Base-by-base conservation (phyloP, 64 coral and sea anemone species). In the Trachythela sp. region DNA sequence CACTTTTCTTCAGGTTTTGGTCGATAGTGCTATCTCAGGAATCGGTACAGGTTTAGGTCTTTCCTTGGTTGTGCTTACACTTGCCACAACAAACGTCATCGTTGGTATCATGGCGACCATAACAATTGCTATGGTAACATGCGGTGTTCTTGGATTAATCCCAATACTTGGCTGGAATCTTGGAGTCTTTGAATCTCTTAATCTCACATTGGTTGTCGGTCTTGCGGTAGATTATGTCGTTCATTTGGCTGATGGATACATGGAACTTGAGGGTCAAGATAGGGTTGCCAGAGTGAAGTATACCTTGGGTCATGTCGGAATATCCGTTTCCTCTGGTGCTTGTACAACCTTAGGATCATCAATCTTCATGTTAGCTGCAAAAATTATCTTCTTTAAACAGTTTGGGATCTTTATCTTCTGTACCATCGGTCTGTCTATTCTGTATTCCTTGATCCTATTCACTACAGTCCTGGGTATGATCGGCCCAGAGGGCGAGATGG, bases 321-420 rank as follows among this genome's bases (percentile, higher is more conserved):
- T 80, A 9, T 80, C 75, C 26, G 75, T 80, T 18, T 39, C 34
- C 20, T 80, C 75, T 36, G 75, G 75, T 29, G 75, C 75, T 38
- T 80, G 75, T 80, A 80, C 75, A 10, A 80, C 75, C 30, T 29
- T 80, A 9, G 75, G 75, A 39, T 35, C 75, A n/a, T 80, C 75
- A 3, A 39, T 80, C 11, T 80, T 80, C 38, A 35, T 80, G 75
- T 39, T 80, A 17, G 75, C 75, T 37, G 75, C 75, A 15, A 80
- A 80, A 80, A 80, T 80, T 36, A 39, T 80, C 31, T 80, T 80
- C 75, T 80, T 80, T 80, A n/a, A 38, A 13, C 75, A 80, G 33
- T 80, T 80, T 37, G 75, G 75, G 13, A 80, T 80, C 20, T 80
- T 80, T 18, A 80, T 80, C 9, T 80, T 80, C 38, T 80, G 75